Evolutionary conservation across 2,113 vertebrate genomes (phyloP), one percentile per base, ranked within the genome.

Genomic region (Chaenogobius annularis): DNA sequence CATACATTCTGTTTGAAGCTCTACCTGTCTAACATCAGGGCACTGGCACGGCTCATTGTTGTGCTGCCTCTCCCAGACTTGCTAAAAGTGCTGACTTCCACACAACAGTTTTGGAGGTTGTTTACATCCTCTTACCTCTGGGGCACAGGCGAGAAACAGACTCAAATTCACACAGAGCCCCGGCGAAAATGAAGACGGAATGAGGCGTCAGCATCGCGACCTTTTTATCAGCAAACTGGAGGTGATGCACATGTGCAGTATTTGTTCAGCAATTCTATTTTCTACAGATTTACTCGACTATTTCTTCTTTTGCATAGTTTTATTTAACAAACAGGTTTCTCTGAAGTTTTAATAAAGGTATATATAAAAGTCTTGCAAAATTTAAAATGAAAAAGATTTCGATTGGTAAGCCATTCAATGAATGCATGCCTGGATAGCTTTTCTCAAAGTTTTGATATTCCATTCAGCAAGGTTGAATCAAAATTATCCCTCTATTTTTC

Each of bases 131-230:
- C 50, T 74, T 58, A 23, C 56, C 40, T 52, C 48, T 56, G 35
- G 37, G 54, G 65, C 43, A 13, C 19, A 19, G 69, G 15, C 43
- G n/a, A 59, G 22, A 62, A 71, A 43, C 43, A 9, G 12, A 44
- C 15, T 65, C 72, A 48, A 44, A 65, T 59, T 73, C 37, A 44
- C 65, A n/a, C 48, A 54, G 13, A 17, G 40, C 19, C 61, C 52
- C 35, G 10, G 19, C 5, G 26, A 15, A 6, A 66, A 64, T 46
- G 65, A 66, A 6, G 0, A 26, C 13, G 19, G 35, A 59, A 26
- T 31, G 62, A 17, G 59, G 58, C 37, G 69, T 77, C 61, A 72
- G 23, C 71, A 68, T 19, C 66, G 81, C 56, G 50, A 79, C 58
- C 59, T 69, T 66, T 43, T 59, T 67, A 69, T 10, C 52, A 22